Evolutionary conservation across 2,797 vertebrate species (phyloP).

Genomic region (Chiroxiphia lanceolata): DNA sequence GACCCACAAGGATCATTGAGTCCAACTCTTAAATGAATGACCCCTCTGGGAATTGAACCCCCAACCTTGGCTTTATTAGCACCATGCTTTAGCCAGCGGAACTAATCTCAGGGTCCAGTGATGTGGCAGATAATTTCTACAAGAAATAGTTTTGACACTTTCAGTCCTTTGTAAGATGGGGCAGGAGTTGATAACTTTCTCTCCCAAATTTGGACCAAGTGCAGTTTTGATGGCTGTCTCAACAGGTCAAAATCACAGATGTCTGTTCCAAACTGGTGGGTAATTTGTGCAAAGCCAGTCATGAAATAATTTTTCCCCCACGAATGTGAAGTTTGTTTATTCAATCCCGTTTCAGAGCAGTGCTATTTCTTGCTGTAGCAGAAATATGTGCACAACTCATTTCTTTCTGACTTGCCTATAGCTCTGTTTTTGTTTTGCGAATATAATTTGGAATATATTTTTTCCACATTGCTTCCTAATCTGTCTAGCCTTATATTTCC

Average conservation of each 20-base stretch:
- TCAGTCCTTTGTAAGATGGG: background rate
- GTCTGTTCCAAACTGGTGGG: background rate
- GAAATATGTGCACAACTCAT: background rate
- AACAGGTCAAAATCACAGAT: background rate
- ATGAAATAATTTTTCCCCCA: background rate
- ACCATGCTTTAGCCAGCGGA: background rate
- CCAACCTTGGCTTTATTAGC: background rate
- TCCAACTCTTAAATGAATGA: background rate
- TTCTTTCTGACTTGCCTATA: background rate
- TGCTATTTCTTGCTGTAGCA: background rate
- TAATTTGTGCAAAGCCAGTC: conserved; percentile 1
- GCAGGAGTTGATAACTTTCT: background rate
- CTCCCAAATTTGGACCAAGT: background rate
- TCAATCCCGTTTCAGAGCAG: background rate
- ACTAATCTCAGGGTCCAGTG: background rate
- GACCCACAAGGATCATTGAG: background rate
- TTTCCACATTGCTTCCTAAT: background rate
- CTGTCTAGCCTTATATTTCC: background rate
- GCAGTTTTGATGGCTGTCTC: background rate
- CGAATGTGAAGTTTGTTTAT: background rate
- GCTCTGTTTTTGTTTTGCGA: background rate
- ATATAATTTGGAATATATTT: background rate
- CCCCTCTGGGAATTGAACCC: background rate
- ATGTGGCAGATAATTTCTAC: background rate
- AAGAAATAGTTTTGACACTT: background rate